These are phyloP conservation scores for Petrolisthes cinctipes DNA, from an alignment of 2,888 invertebrate genomes.

Conservation along the genomic window DNA sequence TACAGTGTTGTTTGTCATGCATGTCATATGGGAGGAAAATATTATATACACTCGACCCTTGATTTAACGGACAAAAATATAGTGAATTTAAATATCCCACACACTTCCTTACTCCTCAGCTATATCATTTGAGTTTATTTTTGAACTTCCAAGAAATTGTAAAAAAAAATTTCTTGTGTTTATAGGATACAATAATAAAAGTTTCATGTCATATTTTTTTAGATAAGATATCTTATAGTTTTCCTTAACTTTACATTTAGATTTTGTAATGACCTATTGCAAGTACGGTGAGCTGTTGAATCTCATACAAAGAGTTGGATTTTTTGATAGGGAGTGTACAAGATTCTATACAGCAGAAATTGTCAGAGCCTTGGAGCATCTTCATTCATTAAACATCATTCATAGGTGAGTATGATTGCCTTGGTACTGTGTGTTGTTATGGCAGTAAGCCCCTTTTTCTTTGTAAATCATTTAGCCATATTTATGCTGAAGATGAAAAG, in stretches of 20 bases:
- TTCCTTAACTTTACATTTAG: slow-evolving; percentile 68
- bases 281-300: slow-evolving; percentile 94
- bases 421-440: neutral
- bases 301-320: slow-evolving; percentile 88
- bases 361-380: slow-evolving; percentile 88
- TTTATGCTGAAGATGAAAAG: no score
- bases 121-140: no score
- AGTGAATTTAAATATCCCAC: no score
- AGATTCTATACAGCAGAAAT: slow-evolving; percentile 96
- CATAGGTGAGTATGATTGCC: slow-evolving; percentile 76
- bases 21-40: no score
- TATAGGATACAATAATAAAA: no score
- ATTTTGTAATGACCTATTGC: slow-evolving; percentile 95
- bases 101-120: no score
- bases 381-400: slow-evolving; percentile 88
- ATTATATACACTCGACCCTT: no score
- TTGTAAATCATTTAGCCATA: no score
- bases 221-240: slow-evolving; percentile 8
- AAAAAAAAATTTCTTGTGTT: no score
- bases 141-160: no score
- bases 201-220: neutral
- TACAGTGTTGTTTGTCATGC: no score
- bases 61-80: no score
- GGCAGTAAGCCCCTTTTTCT: neutral
- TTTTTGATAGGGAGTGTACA: slow-evolving; percentile 88